Evolutionary conservation across 2,797 vertebrate genomes (phyloP), one percentile per base, ranked within the genome.

Genomic region (Hydrolagus colliei): DNA sequence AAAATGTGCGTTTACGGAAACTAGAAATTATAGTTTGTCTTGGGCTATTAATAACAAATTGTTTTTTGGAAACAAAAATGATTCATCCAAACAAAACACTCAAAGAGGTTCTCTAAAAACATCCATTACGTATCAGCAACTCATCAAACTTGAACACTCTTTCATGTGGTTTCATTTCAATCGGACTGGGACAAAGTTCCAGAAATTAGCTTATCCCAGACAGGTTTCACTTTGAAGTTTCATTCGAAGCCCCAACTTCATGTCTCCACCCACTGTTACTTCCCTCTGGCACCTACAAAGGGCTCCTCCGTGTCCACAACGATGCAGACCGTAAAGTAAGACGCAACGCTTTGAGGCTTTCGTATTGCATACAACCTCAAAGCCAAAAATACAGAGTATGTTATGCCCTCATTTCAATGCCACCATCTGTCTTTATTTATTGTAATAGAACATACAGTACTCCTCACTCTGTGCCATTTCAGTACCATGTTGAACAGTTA

Each of bases 1-100:
- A 75, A 78, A 63, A 52, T 67, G 22, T 67, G 41, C 27, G 20
- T 84, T 84, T 84, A 68, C 65, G 65, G 79, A 71, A 84, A 71
- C 32, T 18, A 84, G 65, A 84, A 84, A 84, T 84, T 84, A 80
- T 62, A 84, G 79, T 71, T 18, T 82, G 79, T 84, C 79, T 67
- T 52, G 65, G 63, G 65, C 79, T 84, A 84, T 71, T 84, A 84
- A 68, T 84, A 84, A 35, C 65, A 84, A 84, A 5, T 20, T 84
- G 79, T 52, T 84, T 52, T 82, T 84, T 82, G 65, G n/a, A 67
- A 78, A 41, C 67, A 76, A 82, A 32, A 41, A 20, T 82, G 79
- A 82, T 82, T 82, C 79, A 82, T 68, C 0, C 79, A 82, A 52
- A 79, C 22, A 65, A 52, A 52, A 82, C 32, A 82, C 41, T 84